Conservation (phyloP, 2,797 vertebrate genomes). For the Ptychadena robeensis region DNA sequence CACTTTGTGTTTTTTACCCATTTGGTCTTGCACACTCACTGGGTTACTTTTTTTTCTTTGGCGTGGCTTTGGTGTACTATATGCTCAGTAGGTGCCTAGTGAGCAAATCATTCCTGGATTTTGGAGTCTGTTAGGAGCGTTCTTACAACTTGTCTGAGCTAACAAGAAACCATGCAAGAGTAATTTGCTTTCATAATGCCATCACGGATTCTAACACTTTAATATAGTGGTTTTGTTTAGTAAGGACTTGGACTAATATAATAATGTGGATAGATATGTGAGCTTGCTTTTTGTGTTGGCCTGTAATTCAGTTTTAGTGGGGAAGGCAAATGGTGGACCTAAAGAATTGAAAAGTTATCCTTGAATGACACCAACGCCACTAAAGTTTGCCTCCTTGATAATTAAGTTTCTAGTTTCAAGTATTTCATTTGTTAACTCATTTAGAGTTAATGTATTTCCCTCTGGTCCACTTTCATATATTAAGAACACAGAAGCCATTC, state of each 20-base stretch:
- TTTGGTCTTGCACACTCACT: slow-evolving; percentile 2
- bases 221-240: not conserved
- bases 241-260: no score
- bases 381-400: no score
- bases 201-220: not conserved
- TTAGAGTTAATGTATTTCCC: no score
- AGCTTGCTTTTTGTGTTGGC: not conserved
- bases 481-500: not conserved
- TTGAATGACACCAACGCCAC: no score
- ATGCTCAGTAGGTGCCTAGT: not conserved
- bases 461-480: not conserved
- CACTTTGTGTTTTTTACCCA: not conserved
- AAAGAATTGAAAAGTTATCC: no score
- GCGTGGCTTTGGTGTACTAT: not conserved
- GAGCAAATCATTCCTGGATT: not conserved
- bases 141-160: not conserved
- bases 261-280: no score
- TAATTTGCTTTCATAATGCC: not conserved
- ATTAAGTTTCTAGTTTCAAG: not conserved
- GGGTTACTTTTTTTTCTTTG: not conserved
- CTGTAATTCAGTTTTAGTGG: not conserved
- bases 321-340: no score
- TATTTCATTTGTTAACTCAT: not conserved
- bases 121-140: not conserved
- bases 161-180: not conserved